Conservation (phyloP, 2,797 vertebrate genomes). For the Acanthurus lineatus region DNA sequence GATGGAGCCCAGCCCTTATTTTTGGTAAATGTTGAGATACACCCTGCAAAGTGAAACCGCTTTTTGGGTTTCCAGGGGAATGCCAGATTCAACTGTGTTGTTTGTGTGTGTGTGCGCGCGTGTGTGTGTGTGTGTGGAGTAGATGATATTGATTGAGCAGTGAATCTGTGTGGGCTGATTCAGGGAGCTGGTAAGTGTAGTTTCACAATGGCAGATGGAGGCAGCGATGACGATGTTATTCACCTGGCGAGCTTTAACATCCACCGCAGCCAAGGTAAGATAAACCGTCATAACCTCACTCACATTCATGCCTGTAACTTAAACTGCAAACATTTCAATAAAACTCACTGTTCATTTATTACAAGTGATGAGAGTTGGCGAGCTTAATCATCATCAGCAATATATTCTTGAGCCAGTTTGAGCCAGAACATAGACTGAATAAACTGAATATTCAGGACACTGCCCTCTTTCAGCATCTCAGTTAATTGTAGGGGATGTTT, state of each 20-base stretch:
- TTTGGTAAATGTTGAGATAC: too few relatives aligned
- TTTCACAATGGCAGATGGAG: slow-evolving; percentile 91
- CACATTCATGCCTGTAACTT: neutral
- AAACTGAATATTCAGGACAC: neutral
- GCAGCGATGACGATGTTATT: slow-evolving; percentile 90
- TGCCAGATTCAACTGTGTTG: slow-evolving; percentile 12
- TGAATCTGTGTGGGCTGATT: slow-evolving; percentile 59
- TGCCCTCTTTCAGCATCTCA: neutral
- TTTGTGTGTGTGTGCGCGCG: slow-evolving; percentile 9
- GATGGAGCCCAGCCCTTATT: slow-evolving; percentile 10
- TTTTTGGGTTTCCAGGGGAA: slow-evolving; percentile 38
- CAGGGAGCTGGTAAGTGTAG: slow-evolving; percentile 64
- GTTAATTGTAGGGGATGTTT: too few relatives aligned
- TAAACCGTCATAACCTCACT: neutral
- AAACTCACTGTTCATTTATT: neutral
- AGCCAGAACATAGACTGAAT: neutral
- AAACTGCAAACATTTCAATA: neutral
- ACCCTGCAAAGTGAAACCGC: too few relatives aligned
- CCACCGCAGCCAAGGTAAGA: slow-evolving; percentile 90
- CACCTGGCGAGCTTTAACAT: slow-evolving; percentile 91
- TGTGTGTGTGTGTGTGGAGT: slow-evolving; percentile 35
- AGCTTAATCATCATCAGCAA: too few relatives aligned
- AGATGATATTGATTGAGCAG: slow-evolving; percentile 71
- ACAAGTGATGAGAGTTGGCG: too few relatives aligned
- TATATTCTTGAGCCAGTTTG: too few relatives aligned